Base-by-base conservation (phyloP, 1,140 invertebrate genomes). In the Cotesia chilonis region DNA sequence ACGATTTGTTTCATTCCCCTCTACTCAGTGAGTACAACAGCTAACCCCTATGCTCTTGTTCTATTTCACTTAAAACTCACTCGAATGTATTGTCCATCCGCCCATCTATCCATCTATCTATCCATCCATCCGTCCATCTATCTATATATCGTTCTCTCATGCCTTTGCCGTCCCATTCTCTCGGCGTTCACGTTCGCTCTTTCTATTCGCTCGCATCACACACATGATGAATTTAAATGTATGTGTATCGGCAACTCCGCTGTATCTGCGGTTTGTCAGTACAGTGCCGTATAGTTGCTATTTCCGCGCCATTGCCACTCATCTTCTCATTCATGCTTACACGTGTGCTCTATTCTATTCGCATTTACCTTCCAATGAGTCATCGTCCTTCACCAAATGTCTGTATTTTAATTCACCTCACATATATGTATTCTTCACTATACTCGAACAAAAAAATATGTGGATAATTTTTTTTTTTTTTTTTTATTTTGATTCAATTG, bases 231-330 rank as follows among this genome's bases (percentile, higher is more conserved):
- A 41, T 41, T 7, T 41, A 41, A 7, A 41, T 41, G 9, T 41
- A 41, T 41, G 9, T 47, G 10, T 47, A 47, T 47, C 5, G 41
- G 6, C 41, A 9, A 6, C 10, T 10, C 6, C 41, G 41, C 41
- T 47, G 41, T 47, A 47, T 47, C 41, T 47, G 41, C 41, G 66
- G 71, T 74, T 70, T 28, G 61, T 71, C 63, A 70, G 64, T 73
- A 59, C 68, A 41, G 70, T 75, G 51, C 35, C n/a, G 12, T 65
- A 37, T 37, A 14, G 6, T 14, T 5, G 57, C 55, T 59, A 41
- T 76, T 74, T 72, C 55, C 64, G 66, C 70, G 35, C 61, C 69
- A 71, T 71, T 71, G 69, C 69, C 60, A 71, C 69, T 70, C 38
- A 51, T 52, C 28, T 70, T 37, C 41, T 5, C 35, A 59, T 20